A percentile compares a stretch with the other conserved stretches of the same genome.
Evolutionary conservation across 2,797 vertebrate genomes (phyloP).

Genomic region (Mionectes olivaceus): DNA sequence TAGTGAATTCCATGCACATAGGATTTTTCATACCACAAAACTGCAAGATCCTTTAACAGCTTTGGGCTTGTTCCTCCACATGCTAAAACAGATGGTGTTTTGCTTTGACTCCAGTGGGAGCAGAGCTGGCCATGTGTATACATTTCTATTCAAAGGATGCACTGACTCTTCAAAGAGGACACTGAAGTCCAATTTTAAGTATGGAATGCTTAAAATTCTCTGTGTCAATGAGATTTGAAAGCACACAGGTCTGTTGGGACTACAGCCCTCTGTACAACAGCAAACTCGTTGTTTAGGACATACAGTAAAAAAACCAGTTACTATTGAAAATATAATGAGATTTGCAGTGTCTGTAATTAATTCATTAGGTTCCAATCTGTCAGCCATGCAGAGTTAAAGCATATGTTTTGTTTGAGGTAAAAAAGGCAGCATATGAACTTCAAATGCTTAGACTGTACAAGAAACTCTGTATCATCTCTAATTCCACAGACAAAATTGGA

Average conservation of each 20-base stretch:
- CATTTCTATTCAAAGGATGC: constrained; percentile 53
- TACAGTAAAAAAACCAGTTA: neutral
- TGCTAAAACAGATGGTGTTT: constrained; percentile 71
- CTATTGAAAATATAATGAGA: neutral
- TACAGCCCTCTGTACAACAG: neutral
- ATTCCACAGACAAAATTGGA: neutral
- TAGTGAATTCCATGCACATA: neutral
- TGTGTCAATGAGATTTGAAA: constrained; percentile 7
- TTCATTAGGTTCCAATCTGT: neutral
- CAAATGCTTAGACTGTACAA: neutral
- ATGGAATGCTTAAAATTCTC: constrained; percentile 16
- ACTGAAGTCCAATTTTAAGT: constrained; percentile 17
- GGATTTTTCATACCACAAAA: neutral
- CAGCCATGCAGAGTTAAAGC: neutral
- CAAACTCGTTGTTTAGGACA: neutral
- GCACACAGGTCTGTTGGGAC: neutral
- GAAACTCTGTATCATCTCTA: neutral
- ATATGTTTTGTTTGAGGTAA: neutral
- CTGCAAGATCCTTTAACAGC: constrained; percentile 7
- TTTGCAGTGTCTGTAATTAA: neutral
- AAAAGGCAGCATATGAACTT: neutral
- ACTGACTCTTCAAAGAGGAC: constrained; percentile 48
- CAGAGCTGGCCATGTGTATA: constrained; percentile 2
- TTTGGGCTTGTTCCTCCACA: constrained; percentile 42
- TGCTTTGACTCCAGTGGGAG: constrained; percentile 58